Conservation (phyloP, 2,888 invertebrate genomes). For the Cosmia pyralina region DNA sequence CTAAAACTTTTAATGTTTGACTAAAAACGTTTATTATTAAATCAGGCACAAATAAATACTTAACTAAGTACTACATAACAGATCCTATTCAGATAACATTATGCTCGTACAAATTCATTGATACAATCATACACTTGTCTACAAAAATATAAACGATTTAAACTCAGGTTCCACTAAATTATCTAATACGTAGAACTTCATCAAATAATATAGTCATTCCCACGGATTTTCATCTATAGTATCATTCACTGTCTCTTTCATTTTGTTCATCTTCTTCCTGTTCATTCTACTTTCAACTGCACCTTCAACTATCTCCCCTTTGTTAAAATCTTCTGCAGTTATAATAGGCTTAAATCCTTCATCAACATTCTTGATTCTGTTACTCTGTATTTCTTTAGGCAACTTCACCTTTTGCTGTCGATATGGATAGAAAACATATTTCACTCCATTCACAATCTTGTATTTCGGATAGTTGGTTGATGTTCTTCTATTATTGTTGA, state of each 20-base stretch:
- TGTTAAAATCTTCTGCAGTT: conserved; percentile 82
- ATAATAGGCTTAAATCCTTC: conserved; percentile 71
- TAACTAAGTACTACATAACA: not conserved
- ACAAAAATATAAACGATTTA: conserved; percentile 80
- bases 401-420: conserved; percentile 73
- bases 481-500: conserved; percentile 72
- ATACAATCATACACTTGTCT: conserved; percentile 39
- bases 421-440: conserved; percentile 81
- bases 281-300: conserved; percentile 79
- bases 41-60: conserved; percentile 52
- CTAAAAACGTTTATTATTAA: conserved; percentile 35
- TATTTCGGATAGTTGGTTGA: conserved; percentile 74
- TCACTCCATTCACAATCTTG: conserved; percentile 81
- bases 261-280: conserved; percentile 78
- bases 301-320: conserved; percentile 84
- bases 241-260: conserved; percentile 80
- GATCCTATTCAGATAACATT: not conserved
- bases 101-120: conserved; percentile 12
- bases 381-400: conserved; percentile 72
- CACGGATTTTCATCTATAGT: conserved; percentile 85
- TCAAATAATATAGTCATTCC: conserved; percentile 88
- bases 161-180: conserved; percentile 83
- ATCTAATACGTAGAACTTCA: conserved; percentile 85
- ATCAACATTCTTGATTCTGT: conserved; percentile 65
- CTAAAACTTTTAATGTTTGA: conserved; percentile 17